phyloP scores from a whole-genome alignment of 2,113 vertebrate species.

The Pampusana beccarii region DNA sequence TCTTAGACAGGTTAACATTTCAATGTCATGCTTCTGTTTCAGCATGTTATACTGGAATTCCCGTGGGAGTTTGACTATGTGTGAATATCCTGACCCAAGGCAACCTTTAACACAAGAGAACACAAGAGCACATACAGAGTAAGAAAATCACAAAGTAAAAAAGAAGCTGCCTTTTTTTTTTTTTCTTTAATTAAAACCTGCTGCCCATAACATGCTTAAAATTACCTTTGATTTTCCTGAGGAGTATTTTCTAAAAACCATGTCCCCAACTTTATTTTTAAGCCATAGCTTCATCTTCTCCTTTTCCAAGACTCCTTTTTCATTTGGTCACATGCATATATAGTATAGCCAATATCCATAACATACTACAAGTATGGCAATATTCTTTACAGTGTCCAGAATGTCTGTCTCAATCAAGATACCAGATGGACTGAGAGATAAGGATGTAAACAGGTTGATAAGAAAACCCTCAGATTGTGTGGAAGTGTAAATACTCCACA shows the following conservation, averaged over 20 bases:
- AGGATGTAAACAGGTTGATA: neutral
- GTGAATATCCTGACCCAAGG: neutral
- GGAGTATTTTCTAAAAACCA: neutral
- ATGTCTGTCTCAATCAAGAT: neutral
- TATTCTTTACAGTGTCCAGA: neutral
- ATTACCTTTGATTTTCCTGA: neutral
- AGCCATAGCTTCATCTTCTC: neutral
- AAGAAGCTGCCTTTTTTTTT: neutral
- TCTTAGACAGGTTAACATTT: neutral
- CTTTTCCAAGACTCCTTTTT: neutral
- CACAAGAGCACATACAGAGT: neutral
- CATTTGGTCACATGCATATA: neutral
- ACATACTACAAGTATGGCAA: neutral
- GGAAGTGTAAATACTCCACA: neutral
- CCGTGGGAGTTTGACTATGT: neutral
- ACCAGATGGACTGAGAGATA: neutral
- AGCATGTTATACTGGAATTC: neutral
- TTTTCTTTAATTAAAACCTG: neutral
- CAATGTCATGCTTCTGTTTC: neutral
- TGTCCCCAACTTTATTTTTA: neutral
- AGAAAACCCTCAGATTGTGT: neutral
- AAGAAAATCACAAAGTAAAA: neutral
- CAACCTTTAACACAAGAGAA: neutral
- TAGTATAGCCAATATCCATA: neutral
- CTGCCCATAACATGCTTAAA: neutral